Evolutionary conservation across 2,888 invertebrate genomes (phyloP).

Genomic region (Eupithecia subumbrata): DNA sequence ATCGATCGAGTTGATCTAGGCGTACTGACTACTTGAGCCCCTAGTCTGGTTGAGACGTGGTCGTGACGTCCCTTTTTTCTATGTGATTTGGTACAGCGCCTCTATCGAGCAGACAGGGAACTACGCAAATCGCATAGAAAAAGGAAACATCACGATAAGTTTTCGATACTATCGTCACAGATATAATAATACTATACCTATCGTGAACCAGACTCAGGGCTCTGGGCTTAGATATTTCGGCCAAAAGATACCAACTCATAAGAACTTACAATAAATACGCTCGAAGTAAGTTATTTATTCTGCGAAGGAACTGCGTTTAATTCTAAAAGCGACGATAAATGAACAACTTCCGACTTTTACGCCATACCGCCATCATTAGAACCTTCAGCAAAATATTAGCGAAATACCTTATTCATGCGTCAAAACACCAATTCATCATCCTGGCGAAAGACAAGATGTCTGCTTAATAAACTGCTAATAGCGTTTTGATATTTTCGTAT

Average conservation of each 20-base stretch:
- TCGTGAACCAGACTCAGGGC: no score
- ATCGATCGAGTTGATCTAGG: no score
- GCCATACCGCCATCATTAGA: slow-evolving; percentile 17
- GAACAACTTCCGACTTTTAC: slow-evolving; percentile 18
- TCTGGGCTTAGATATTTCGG: no score
- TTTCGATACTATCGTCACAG: no score
- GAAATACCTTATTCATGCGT: slow-evolving; percentile 16
- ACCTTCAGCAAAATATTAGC: slow-evolving; percentile 22
- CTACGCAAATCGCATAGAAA: no score
- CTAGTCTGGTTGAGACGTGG: no score
- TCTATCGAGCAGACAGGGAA: no score
- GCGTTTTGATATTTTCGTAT: slow-evolving; percentile 63
- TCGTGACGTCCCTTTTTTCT: no score
- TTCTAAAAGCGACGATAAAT: slow-evolving; percentile 17
- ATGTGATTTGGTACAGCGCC: no score
- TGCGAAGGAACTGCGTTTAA: not conserved
- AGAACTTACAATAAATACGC: not conserved
- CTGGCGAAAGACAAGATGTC: slow-evolving; percentile 57
- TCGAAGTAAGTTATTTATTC: not conserved
- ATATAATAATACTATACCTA: no score
- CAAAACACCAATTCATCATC: slow-evolving; percentile 28
- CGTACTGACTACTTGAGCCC: not conserved
- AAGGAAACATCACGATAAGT: no score
- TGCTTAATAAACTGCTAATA: slow-evolving; percentile 61
- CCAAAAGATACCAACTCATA: not conserved